Percentiles rank a stretch among this genome's conserved stretches.
These are phyloP conservation scores for Plectrocnemia conspersa DNA, from an alignment of 1,140 invertebrate species.

Conservation along the genomic window DNA sequence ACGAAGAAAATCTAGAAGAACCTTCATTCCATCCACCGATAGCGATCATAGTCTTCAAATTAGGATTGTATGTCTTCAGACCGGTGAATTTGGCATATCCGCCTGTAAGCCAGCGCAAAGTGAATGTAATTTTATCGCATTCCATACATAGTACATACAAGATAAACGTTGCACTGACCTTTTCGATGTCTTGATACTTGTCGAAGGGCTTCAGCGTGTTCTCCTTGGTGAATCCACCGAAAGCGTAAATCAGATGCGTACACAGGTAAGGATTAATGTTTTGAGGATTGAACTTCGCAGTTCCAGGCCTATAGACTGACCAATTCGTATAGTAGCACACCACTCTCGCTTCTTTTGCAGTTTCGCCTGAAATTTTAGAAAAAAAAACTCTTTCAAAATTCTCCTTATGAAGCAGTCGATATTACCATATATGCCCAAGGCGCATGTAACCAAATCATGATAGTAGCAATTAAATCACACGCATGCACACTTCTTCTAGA, in stretches of 20 bases:
- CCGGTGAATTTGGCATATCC: slow-evolving; percentile 93
- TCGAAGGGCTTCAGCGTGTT: slow-evolving; percentile 88
- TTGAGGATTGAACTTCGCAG: slow-evolving; percentile 86
- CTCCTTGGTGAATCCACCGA: slow-evolving; percentile 87
- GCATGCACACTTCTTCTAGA: slow-evolving; percentile 9
- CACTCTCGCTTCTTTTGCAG: slow-evolving; percentile 60
- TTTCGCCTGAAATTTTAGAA: slow-evolving; percentile 19
- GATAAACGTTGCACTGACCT: slow-evolving; percentile 57
- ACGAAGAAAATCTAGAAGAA: slow-evolving; percentile 79
- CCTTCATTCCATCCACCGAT: slow-evolving; percentile 97
- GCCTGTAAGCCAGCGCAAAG: slow-evolving; percentile 49
- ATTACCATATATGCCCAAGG: neutral
- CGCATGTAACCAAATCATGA: slow-evolving; percentile 6
- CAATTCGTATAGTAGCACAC: slow-evolving; percentile 95
- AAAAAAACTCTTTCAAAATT: slow-evolving; percentile 1
- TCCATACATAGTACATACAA: neutral
- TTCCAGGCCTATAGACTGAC: slow-evolving; percentile 83
- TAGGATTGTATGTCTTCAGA: slow-evolving; percentile 89
- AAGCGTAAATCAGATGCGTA: slow-evolving; percentile 92
- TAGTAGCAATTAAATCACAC: slow-evolving; percentile 13
- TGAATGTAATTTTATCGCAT: neutral
- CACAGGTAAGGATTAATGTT: slow-evolving; percentile 95
- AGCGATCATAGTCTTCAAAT: slow-evolving; percentile 85
- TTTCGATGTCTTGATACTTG: slow-evolving; percentile 92
- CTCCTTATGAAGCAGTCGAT: neutral